These are phyloP conservation scores for Drosophila quasianomalipes DNA, from an alignment of 2,888 invertebrate species.

Conservation along the genomic window DNA sequence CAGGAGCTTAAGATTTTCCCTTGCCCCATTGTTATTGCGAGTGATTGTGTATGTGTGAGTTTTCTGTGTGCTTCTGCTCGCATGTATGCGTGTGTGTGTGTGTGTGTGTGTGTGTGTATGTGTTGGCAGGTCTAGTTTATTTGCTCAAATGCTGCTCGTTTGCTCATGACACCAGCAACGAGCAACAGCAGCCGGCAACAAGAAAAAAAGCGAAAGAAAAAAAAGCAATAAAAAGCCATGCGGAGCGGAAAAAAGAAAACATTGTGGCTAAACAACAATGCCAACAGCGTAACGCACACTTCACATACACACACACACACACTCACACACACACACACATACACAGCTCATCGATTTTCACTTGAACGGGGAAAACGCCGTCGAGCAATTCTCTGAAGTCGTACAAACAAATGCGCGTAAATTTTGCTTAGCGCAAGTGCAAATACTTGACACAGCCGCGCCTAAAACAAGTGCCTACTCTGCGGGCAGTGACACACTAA, in stretches of 20 bases:
- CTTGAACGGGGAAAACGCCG: conserved; percentile 62
- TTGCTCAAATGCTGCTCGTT: conserved; percentile 77
- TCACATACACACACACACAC: conserved; percentile 35
- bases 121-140: conserved; percentile 72
- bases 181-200: conserved; percentile 31
- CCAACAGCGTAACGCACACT: conserved; percentile 59
- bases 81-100: conserved; percentile 18
- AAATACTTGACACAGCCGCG: conserved; percentile 80
- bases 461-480: conserved; percentile 44
- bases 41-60: conserved; percentile 8
- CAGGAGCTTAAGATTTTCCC: conserved; percentile 50
- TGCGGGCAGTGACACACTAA: not conserved
- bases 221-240: conserved; percentile 77
- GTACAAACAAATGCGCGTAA: conserved; percentile 81
- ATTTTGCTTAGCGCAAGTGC: conserved; percentile 80
- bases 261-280: conserved; percentile 77
- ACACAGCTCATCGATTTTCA: conserved; percentile 72
- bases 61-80: conserved; percentile 33
- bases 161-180: conserved; percentile 76
- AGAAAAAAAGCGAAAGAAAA: conserved; percentile 30
- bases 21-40: conserved; percentile 35
- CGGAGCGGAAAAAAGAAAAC: conserved; percentile 76
- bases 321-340: conserved; percentile 16
- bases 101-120: conserved; percentile 24
- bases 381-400: conserved; percentile 66